Evolutionary conservation across 2,888 invertebrate species (phyloP), one percentile per base, ranked within the genome.

Genomic region (Drosophila hawaiiensis): DNA sequence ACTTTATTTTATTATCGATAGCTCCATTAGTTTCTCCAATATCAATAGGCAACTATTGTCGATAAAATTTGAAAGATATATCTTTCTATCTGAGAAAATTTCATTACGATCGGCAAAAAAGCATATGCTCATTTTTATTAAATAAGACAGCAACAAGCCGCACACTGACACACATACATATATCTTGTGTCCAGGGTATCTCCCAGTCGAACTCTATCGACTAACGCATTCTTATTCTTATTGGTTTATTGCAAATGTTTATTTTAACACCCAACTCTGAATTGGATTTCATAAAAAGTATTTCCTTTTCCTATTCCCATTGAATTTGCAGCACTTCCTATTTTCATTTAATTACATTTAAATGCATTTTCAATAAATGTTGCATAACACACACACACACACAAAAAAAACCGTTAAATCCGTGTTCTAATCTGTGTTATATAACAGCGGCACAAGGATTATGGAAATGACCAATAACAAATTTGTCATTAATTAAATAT

Each of bases 331-430:
- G 47, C 47, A 25, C 47, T 47, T 66, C 14, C 43, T 53, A 50
- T 65, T 35, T 63, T 19, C 4, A 54, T 75, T 64, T 35, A 74
- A 84, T 68, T 78, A 64, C 58, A 59, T 68, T 49, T 47, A 59
- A 84, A 68, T 73, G 70, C 60, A 66, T 71, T 84, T 72, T 16
- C 67, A 75, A 78, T 72, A 68, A 73, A 71, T 68, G 31, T 66
- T 74, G 29, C 47, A 78, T 41, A 73, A 47, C 25, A 41, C 19
- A 64, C 43, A n/a, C 22, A 9, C 19, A 64, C 33, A 16, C 22
- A 31, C 9, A 31, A 9, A 2, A 19, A 25, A 29, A n/a, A 1
- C 14, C n/a, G 10, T 70, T 58, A 19, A 50, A 41, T 70, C 58
- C 35, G 10, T 3, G 6, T 28, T 39, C 54, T 68, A 68, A 78